Evolutionary conservation across 2,797 vertebrate species (phyloP).

Genomic region (Semotilus atromaculatus): DNA sequence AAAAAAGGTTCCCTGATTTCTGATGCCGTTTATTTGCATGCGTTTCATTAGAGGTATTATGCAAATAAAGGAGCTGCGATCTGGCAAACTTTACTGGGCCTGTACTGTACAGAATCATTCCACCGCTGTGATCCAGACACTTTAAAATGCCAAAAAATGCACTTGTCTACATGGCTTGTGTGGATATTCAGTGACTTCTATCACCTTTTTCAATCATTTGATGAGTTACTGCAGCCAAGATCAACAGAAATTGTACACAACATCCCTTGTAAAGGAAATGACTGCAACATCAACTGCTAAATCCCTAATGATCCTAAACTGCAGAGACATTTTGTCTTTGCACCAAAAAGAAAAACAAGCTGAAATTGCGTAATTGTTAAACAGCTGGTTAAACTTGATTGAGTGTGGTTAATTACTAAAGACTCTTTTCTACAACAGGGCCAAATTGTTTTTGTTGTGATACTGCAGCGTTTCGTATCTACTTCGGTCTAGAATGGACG

Average conservation of each 20-base stretch:
- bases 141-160: neutral
- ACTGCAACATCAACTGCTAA: neutral
- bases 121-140: neutral
- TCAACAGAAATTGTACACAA: neutral
- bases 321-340: neutral
- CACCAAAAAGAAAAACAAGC: too few relatives aligned
- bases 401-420: neutral
- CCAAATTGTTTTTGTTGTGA: neutral
- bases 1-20: neutral
- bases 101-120: neutral
- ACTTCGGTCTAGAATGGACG: neutral
- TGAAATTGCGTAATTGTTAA: too few relatives aligned
- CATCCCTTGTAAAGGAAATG: neutral
- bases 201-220: neutral
- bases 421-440: neutral
- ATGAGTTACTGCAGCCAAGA: neutral
- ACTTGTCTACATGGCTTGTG: neutral
- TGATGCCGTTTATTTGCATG: neutral
- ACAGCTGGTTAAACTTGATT: conserved; percentile 1
- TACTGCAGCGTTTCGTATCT: neutral
- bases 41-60: neutral
- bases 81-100: neutral
- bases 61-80: neutral
- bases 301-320: neutral
- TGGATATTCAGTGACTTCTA: neutral